Evolutionary conservation across 2,888 invertebrate species (phyloP).

Genomic region (Chalcosyrphus nemorum): DNA sequence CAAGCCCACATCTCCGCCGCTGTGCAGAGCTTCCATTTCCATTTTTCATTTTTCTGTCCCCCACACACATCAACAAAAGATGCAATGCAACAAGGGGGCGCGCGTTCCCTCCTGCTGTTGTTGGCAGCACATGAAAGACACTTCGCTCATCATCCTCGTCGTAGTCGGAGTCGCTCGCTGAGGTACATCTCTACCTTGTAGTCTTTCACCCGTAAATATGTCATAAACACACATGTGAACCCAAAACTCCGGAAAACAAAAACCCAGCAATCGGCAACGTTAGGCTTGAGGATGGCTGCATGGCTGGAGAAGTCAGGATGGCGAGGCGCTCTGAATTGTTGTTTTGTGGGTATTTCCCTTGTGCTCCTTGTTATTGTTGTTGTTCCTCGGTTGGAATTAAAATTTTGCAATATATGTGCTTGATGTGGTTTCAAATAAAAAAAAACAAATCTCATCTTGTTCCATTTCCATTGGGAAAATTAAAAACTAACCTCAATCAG

Average conservation of each 20-base stretch:
- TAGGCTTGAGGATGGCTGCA: not conserved
- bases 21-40: not conserved
- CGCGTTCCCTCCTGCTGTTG: not conserved
- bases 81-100: conserved; percentile 39
- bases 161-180: no score
- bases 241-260: conserved; percentile 44
- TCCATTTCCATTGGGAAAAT: conserved; percentile 61
- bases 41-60: conserved; percentile 8
- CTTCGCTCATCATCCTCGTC: conserved; percentile 16
- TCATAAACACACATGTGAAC: conserved; percentile 58
- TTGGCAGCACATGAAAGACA: conserved; percentile 42
- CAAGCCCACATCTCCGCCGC: not conserved
- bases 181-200: conserved; percentile 37
- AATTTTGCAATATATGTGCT: conserved; percentile 59
- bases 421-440: conserved; percentile 41
- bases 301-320: conserved; percentile 9
- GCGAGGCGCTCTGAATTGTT: not conserved
- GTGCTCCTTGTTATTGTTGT: not conserved
- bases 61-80: conserved; percentile 32
- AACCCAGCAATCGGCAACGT: conserved; percentile 22
- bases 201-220: conserved; percentile 62
- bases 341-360: conserved; percentile 43
- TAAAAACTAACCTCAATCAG: conserved; percentile 61
- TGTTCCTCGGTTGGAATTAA: conserved; percentile 44
- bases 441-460: conserved; percentile 58